A percentile compares a stretch with the other conserved stretches of the same genome.
These are phyloP conservation scores for Sinelater perroti DNA, from an alignment of 2,888 invertebrate genomes.

Conservation along the genomic window DNA sequence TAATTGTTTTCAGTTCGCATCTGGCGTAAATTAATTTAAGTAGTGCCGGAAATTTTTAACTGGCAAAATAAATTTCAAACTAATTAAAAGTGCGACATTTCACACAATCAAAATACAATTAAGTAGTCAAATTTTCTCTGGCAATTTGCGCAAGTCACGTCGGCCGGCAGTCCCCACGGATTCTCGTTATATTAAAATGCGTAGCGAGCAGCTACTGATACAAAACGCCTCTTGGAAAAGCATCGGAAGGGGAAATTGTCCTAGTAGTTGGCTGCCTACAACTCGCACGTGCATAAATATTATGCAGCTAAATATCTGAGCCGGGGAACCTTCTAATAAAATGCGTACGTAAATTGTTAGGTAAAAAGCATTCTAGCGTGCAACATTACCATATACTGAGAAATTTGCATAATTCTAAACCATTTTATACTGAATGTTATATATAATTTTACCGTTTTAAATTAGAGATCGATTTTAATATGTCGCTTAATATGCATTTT, in stretches of 20 bases:
- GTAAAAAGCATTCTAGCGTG: too few species aligned
- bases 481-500: too few species aligned
- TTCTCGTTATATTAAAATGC: constrained; percentile 49
- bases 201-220: constrained; percentile 49
- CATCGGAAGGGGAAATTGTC: constrained; percentile 48
- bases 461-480: too few species aligned
- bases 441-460: too few species aligned
- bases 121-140: constrained; percentile 50
- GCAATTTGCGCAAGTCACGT: constrained; percentile 52
- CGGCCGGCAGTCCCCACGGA: constrained; percentile 40
- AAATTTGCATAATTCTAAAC: too few species aligned
- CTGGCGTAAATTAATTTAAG: too few species aligned
- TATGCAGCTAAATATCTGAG: constrained; percentile 23
- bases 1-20: too few species aligned
- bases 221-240: constrained; percentile 44
- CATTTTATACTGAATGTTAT: too few species aligned
- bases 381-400: too few species aligned
- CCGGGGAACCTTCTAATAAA: too few species aligned
- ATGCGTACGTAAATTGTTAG: too few species aligned
- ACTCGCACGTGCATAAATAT: constrained; percentile 38
- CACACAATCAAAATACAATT: constrained; percentile 53
- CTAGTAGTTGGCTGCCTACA: constrained; percentile 34
- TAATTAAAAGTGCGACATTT: constrained; percentile 49
- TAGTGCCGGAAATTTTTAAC: constrained; percentile 20
- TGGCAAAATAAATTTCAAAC: constrained; percentile 29